Conservation (phyloP, 2,797 vertebrate species). For the Hemitrygon akajei region DNA sequence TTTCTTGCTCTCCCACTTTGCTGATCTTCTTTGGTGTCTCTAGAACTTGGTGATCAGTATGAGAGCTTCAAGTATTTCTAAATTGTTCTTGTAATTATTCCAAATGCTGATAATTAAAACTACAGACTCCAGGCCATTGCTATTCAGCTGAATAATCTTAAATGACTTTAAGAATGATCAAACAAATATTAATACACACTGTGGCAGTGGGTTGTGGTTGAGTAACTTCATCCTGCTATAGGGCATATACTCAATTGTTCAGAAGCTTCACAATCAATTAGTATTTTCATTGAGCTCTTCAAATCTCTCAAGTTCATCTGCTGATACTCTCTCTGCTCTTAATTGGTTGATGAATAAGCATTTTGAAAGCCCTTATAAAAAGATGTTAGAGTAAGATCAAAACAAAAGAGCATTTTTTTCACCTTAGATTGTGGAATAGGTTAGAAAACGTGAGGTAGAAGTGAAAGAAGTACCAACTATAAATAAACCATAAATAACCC, state of each 20-base stretch:
- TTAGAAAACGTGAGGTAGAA: neutral
- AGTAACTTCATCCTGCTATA: neutral
- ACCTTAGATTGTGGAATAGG: neutral
- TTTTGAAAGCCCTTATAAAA: neutral
- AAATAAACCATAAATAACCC: neutral
- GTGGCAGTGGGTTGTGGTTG: neutral
- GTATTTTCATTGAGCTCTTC: neutral
- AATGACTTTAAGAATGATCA: neutral
- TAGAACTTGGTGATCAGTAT: too few relatives aligned
- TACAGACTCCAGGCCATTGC: neutral
- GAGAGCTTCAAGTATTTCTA: neutral
- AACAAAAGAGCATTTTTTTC: neutral
- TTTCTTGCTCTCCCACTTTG: too few relatives aligned
- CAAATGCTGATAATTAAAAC: neutral
- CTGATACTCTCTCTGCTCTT: neutral
- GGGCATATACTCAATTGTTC: neutral
- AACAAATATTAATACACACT: neutral
- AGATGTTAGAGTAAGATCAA: neutral
- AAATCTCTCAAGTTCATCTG: neutral
- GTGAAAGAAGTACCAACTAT: neutral
- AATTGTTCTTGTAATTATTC: neutral
- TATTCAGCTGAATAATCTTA: neutral
- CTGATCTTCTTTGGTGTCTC: too few relatives aligned
- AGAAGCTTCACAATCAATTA: neutral
- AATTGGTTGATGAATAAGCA: neutral